Evolutionary conservation across 2,113 vertebrate genomes (phyloP), one percentile per base, ranked within the genome.

Genomic region (Sciurus niger): DNA sequence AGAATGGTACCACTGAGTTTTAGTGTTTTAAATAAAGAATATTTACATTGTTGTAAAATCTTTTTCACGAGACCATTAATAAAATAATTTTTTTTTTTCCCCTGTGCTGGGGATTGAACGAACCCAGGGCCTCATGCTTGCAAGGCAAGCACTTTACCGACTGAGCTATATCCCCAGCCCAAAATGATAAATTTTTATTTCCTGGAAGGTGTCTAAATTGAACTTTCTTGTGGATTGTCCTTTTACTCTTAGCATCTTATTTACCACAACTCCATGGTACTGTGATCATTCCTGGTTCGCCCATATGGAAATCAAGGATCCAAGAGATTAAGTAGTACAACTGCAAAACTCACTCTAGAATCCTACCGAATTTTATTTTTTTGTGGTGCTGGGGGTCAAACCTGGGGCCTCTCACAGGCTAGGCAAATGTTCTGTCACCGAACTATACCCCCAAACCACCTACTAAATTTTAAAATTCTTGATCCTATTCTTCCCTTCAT

Each of bases 161-260:
- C 11, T 48, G 48, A 48, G 48, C 48, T 48, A 48, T 48, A 48
- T 9, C 11, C 48, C 48, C 48, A 48, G 48, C 48, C 48, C 48
- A 11, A 51, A 51, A 51, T 65, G 30, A 60, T 70, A 76, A 16
- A 72, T 79, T 80, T 78, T 88, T 73, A 25, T 67, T 10, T 94
- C 72, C 3, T 63, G 48, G 40, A 79, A 79, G 48, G 4, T 68
- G 0, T 94, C 17, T 77, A 68, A 74, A 25, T 40, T 37, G 72
- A 7, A 46, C 17, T 51, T 91, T 48, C 68, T 32, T 51, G 9
- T 84, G 53, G 17, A 79, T 88, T 89, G 43, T 16, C n/a, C n/a
- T 32, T 84, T 87, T 89, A 60, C 55, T 91, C 87, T 77, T 76
- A 65, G 8, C 13, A 77, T 87, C 25, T 86, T 91, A 28, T 68